These are phyloP conservation scores for Drosophila triauraria DNA, from an alignment of 1,140 invertebrate species.

Conservation along the genomic window DNA sequence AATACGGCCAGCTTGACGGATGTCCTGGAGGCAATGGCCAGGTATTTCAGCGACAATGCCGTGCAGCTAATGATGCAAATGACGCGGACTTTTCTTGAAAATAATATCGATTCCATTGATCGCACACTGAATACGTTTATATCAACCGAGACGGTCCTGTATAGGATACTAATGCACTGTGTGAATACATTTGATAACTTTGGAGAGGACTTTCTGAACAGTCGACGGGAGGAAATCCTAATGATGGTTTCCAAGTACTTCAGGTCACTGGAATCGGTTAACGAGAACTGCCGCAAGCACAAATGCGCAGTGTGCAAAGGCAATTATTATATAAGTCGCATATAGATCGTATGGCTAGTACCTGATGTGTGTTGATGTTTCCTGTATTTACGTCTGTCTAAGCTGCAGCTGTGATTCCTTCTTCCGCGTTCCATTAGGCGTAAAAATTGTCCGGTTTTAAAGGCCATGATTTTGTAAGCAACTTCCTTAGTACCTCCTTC, in stretches of 20 bases:
- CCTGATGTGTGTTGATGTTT: background rate
- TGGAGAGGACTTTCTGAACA: constrained; percentile 54
- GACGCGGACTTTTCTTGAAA: constrained; percentile 65
- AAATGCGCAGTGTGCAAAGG: constrained; percentile 64
- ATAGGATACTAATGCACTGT: constrained; percentile 65
- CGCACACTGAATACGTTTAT: constrained; percentile 64
- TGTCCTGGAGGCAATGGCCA: constrained; percentile 53
- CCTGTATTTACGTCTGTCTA: background rate
- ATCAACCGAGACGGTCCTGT: constrained; percentile 71
- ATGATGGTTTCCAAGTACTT: constrained; percentile 58
- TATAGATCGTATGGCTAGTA: constrained; percentile 25
- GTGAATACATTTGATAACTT: constrained; percentile 64
- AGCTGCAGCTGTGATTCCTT: background rate
- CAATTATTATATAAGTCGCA: constrained; percentile 57
- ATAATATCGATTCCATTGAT: constrained; percentile 66
- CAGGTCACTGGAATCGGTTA: constrained; percentile 39
- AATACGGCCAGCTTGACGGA: constrained; percentile 60
- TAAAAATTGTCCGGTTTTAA: background rate
- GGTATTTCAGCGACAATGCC: constrained; percentile 57
- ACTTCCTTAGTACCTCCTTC: too few relatives aligned
- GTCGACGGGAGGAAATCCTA: constrained; percentile 55
- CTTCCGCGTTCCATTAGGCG: background rate
- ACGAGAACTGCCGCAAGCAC: constrained; percentile 22
- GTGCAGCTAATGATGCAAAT: constrained; percentile 61
- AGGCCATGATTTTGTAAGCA: background rate